phyloP scores from a whole-genome alignment of 2,888 invertebrate genomes.

The Cerastis rubricosa region DNA sequence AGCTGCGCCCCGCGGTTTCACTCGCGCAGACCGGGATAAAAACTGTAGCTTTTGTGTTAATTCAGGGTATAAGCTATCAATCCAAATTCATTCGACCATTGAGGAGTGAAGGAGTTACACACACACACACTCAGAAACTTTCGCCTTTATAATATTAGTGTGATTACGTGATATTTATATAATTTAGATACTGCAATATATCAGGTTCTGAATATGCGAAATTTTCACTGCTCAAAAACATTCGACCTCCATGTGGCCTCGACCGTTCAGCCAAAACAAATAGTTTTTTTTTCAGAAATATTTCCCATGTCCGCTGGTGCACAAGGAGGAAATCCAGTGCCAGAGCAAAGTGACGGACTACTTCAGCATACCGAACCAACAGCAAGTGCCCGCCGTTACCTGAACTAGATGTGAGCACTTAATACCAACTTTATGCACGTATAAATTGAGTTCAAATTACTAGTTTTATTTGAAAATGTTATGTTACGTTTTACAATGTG shows the following conservation, averaged over 20 bases:
- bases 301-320: slow-evolving; percentile 86
- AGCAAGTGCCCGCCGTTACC: slow-evolving; percentile 79
- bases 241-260: neutral
- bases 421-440: neutral
- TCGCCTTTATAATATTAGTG: too few relatives aligned
- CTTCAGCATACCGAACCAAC: slow-evolving; percentile 81
- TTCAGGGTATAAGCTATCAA: too few relatives aligned
- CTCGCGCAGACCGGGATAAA: too few relatives aligned
- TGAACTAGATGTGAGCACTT: slow-evolving; percentile 74
- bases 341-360: slow-evolving; percentile 86
- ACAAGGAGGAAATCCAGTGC: slow-evolving; percentile 78
- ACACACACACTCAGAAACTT: too few relatives aligned
- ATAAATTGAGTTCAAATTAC: neutral
- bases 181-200: too few relatives aligned
- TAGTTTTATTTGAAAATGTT: neutral
- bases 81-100: too few relatives aligned
- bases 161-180: too few relatives aligned
- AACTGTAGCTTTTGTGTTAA: too few relatives aligned
- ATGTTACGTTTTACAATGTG: neutral
- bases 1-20: too few relatives aligned
- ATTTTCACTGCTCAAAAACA: neutral
- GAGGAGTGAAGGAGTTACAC: too few relatives aligned
- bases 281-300: slow-evolving; percentile 78
- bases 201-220: too few relatives aligned
- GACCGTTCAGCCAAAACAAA: neutral